Conservation (phyloP, 1,140 invertebrate genomes). For the Pseudomyrmex pallidus region DNA sequence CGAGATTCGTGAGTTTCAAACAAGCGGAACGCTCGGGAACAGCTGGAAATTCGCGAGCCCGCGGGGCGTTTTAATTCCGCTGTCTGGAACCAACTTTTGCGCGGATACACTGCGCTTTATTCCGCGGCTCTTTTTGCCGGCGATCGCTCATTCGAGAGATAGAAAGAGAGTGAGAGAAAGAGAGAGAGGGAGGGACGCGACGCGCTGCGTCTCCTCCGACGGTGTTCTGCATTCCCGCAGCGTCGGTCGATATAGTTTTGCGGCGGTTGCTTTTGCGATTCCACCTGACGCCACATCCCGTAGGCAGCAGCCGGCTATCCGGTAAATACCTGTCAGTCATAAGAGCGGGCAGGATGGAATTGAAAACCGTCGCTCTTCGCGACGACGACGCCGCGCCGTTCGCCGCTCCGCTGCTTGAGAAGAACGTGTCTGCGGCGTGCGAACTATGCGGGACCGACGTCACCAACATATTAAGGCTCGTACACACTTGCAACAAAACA, state of each 20-base stretch:
- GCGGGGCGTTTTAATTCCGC: constrained; percentile 52
- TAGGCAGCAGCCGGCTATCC: constrained; percentile 48
- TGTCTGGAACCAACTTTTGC: constrained; percentile 39
- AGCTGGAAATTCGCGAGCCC: constrained; percentile 45
- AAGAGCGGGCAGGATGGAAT: constrained; percentile 55
- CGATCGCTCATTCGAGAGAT: not conserved
- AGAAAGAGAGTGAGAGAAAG: not conserved
- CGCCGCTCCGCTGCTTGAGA: constrained; percentile 21
- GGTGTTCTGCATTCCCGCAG: constrained; percentile 1
- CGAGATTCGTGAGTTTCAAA: constrained; percentile 46
- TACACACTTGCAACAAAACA: too few species aligned
- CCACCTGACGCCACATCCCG: constrained; percentile 38
- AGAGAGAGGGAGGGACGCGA: too few species aligned
- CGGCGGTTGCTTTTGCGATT: constrained; percentile 54
- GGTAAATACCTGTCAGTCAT: constrained; percentile 58
- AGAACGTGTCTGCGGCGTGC: constrained; percentile 29
- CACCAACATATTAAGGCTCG: constrained; percentile 27
- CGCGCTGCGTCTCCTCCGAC: constrained; percentile 1
- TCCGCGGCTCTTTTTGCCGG: constrained; percentile 15
- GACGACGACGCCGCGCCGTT: constrained; percentile 33
- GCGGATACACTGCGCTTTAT: constrained; percentile 42
- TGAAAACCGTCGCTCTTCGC: constrained; percentile 54
- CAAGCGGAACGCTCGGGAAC: constrained; percentile 36
- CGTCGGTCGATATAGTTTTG: constrained; percentile 49
- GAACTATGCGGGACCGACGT: constrained; percentile 29